These are phyloP conservation scores for Agrochola lota DNA, from an alignment of 2,888 invertebrate species.

Conservation along the genomic window DNA sequence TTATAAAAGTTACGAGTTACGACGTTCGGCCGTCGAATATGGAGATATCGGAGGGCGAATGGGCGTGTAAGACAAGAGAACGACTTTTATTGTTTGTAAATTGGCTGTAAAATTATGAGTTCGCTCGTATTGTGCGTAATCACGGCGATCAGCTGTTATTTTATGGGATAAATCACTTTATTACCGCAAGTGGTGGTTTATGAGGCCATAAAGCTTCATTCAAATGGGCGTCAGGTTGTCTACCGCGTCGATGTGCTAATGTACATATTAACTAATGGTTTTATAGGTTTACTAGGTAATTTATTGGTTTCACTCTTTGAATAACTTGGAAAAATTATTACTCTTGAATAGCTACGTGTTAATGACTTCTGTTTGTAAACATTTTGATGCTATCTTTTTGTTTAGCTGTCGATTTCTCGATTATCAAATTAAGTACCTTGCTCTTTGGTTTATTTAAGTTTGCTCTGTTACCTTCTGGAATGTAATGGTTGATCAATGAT, in stretches of 20 bases:
- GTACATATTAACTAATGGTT: constrained; percentile 70
- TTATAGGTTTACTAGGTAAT: constrained; percentile 63
- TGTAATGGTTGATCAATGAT: neutral
- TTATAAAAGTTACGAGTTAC: constrained; percentile 89
- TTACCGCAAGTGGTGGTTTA: constrained; percentile 84
- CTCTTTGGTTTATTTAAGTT: neutral
- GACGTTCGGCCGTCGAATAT: constrained; percentile 85
- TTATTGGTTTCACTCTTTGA: constrained; percentile 61
- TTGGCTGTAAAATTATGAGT: constrained; percentile 91
- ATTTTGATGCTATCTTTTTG: constrained; percentile 10
- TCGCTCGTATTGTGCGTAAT: constrained; percentile 88
- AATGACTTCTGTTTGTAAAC: neutral
- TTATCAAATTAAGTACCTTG: neutral
- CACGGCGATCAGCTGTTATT: constrained; percentile 88
- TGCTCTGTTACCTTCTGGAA: neutral
- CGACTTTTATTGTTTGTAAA: constrained; percentile 91
- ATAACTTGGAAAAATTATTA: constrained; percentile 47
- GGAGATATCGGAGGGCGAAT: constrained; percentile 89
- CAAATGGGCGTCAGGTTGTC: constrained; percentile 78
- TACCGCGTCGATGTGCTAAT: constrained; percentile 73
- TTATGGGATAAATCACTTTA: constrained; percentile 88
- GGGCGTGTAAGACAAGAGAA: constrained; percentile 88
- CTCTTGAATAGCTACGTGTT: constrained; percentile 14
- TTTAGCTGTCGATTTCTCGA: neutral
- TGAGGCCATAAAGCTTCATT: constrained; percentile 82